Percentiles rank a stretch among this genome's conserved stretches.
Conservation (phyloP, 2,797 vertebrate species). For the Manis javanica region DNA sequence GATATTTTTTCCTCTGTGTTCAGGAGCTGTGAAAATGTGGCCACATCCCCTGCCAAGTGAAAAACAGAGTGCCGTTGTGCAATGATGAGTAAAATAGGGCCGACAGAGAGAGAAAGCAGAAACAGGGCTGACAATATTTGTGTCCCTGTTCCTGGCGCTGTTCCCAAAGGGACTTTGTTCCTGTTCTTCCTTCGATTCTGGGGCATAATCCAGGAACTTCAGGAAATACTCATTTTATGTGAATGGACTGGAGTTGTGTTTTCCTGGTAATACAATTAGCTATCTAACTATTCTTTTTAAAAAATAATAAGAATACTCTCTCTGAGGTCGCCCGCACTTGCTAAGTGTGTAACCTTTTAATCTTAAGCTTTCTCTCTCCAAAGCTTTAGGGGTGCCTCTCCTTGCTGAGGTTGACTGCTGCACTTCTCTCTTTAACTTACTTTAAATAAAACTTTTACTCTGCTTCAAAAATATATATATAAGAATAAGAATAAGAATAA, state of each 20-base stretch:
- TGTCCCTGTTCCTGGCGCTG: neutral
- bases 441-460: no score
- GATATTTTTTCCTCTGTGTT: neutral
- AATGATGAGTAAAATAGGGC: neutral
- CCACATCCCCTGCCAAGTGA: neutral
- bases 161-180: neutral
- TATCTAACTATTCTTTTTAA: neutral
- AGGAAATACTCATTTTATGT: conserved; percentile 8
- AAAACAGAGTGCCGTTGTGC: neutral
- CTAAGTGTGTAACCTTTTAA: no score
- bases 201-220: neutral
- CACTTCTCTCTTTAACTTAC: no score
- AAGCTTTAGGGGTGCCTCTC: no score
- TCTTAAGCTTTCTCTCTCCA: no score
- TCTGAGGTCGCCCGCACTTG: no score
- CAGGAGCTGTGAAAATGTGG: neutral
- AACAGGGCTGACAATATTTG: neutral
- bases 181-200: neutral
- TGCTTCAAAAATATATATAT: no score
- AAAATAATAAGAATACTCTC: neutral
- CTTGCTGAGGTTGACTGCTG: no score
- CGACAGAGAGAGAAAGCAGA: neutral
- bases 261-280: neutral
- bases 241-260: neutral
- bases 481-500: no score